These are phyloP conservation scores for Enteromius argenteus DNA, from an alignment of 2,797 vertebrate species.

Conservation along the genomic window DNA sequence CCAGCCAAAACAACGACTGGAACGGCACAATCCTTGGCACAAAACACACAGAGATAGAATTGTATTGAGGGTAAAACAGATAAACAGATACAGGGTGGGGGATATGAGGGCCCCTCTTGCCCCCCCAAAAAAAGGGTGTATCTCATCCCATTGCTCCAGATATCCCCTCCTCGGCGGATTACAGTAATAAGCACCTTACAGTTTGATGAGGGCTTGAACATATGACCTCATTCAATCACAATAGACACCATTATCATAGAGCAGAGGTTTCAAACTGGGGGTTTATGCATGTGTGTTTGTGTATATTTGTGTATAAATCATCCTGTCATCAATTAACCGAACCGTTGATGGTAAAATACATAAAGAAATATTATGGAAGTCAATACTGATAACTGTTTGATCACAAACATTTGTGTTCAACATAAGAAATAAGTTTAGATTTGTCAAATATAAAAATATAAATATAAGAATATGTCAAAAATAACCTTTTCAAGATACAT, in stretches of 20 bases:
- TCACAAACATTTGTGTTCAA: no score
- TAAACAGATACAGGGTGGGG: not conserved
- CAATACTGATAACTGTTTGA: no score
- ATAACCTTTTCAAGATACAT: not conserved
- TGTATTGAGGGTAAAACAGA: not conserved
- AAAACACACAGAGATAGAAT: not conserved
- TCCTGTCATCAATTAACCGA: not conserved
- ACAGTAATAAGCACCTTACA: conserved; percentile 38
- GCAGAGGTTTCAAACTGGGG: not conserved
- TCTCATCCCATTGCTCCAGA: conserved; percentile 7
- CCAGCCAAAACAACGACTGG: conserved; percentile 54
- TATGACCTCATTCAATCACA: conserved; percentile 41
- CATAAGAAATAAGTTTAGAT: no score
- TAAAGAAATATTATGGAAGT: no score
- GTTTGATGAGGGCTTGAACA: conserved; percentile 10
- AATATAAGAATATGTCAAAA: no score
- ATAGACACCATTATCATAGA: not conserved
- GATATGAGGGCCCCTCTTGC: not conserved
- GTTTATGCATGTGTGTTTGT: not conserved
- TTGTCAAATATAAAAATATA: no score
- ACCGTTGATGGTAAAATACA: not conserved
- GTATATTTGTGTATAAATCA: not conserved
- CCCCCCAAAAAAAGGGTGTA: not conserved
- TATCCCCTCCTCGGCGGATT: conserved; percentile 16
- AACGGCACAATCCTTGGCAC: not conserved